A percentile compares a stretch with the other conserved stretches of the same genome.
These are phyloP conservation scores for Drosophila multiciliata DNA, from an alignment of 2,888 invertebrate species.

Conservation along the genomic window DNA sequence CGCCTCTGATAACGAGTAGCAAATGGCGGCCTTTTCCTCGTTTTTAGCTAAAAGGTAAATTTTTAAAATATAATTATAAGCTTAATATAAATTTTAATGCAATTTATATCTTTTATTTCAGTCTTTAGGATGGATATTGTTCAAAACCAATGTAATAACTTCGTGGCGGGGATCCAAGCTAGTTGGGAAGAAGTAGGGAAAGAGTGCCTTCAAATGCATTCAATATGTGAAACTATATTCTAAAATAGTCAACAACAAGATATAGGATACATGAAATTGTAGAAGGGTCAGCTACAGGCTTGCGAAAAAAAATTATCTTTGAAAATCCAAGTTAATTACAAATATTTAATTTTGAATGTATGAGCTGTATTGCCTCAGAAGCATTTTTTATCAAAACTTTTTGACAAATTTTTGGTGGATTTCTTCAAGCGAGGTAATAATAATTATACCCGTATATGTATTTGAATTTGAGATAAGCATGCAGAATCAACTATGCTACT, in stretches of 20 bases:
- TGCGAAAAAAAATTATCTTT: background rate
- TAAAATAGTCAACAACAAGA: background rate
- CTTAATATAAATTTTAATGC: background rate
- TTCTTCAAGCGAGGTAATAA: no score
- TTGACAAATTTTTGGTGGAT: no score
- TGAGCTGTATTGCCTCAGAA: background rate
- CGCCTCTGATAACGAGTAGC: slow-evolving; percentile 91
- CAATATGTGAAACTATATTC: background rate
- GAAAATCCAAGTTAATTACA: background rate
- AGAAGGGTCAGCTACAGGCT: background rate
- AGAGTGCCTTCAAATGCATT: background rate
- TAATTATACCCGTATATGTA: background rate
- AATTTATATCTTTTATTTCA: background rate
- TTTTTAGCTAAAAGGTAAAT: slow-evolving; percentile 52
- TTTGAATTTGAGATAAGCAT: background rate
- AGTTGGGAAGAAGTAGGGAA: background rate
- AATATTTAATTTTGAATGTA: background rate
- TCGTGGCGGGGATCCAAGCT: background rate
- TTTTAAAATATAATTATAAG: background rate
- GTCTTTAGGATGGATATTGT: background rate
- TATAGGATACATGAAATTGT: background rate
- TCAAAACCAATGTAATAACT: no score
- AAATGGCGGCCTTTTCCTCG: slow-evolving; percentile 86
- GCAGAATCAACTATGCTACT: background rate
- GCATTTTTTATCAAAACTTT: background rate